Evolutionary conservation across 92 coral and sea anemone species (phyloP), one percentile per base, ranked within the genome.

Genomic region (Nematostella vectensis): DNA sequence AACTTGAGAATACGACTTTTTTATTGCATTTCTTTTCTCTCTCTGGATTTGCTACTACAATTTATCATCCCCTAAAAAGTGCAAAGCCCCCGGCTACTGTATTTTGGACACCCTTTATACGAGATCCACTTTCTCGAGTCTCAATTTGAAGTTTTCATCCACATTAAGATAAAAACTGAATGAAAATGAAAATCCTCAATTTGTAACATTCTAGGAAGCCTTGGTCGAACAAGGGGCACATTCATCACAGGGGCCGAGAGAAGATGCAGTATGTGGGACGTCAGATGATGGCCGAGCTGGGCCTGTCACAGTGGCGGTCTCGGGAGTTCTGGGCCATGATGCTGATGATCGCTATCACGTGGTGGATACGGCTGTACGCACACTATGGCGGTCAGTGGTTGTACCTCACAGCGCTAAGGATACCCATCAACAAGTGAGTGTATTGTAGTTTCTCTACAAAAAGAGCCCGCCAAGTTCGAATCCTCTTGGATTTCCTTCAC

Each of bases 301-400:
- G 98, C 53, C 91, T 91, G 23, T 91, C 98, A 3, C 98, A 91
- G 47, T 91, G 98, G 98, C 70, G 98, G 47, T 91, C 98, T 23
- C 83, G 98, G 11, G 98, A 91, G 64, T 91, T 86, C 57, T 91
- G 98, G 98, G 98, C 98, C 69, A 91, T 91, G 96, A 59, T 91
- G 68, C 61, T 91, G 56, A 83, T 91, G 75, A 80, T 91, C 31
- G 89, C 87, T 31, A 72, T 91, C 29, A 91, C 98, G 3, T 91
- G 96, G 98, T 91, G 88, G 78, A 63, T 91, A 11, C 70, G 98
- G 47, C 83, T 91, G 51, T 91, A 87, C 61, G 25, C 96, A 21
- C 98, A 91, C 66, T 91, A 91, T 66, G 98, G 98, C 15, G 96
- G 96, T 2, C 98, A 91, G 65, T 91, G 98, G 98, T 44, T 86